Percentiles rank a stretch among this genome's conserved stretches.
These are phyloP conservation scores for Hippoglossus stenolepis DNA, from an alignment of 2,113 vertebrate species.

Conservation along the genomic window DNA sequence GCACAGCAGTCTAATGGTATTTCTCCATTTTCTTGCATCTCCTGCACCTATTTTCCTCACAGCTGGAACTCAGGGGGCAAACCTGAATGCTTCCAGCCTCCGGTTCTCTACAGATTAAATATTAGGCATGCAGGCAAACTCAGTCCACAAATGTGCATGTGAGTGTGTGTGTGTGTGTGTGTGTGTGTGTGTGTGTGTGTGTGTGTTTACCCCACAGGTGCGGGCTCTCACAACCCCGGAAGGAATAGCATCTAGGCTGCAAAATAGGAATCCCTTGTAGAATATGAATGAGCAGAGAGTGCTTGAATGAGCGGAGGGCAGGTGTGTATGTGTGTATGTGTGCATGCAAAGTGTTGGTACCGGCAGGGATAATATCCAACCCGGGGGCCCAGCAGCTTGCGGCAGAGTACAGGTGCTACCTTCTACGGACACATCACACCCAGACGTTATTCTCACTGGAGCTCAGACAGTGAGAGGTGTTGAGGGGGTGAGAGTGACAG, in stretches of 20 bases:
- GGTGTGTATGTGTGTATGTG: slow-evolving; percentile 4
- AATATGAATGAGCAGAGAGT: slow-evolving; percentile 65
- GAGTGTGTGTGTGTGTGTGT: not conserved
- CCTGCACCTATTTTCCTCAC: slow-evolving; percentile 57
- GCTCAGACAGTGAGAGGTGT: slow-evolving; percentile 21
- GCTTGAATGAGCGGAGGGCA: slow-evolving; percentile 33
- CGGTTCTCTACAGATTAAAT: slow-evolving; percentile 58
- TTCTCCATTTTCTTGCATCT: slow-evolving; percentile 22
- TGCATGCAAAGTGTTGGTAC: not conserved
- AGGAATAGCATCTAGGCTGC: slow-evolving; percentile 61
- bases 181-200: not conserved
- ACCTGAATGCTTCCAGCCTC: slow-evolving; percentile 59
- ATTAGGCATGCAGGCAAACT: slow-evolving; percentile 43
- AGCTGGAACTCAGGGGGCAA: slow-evolving; percentile 55
- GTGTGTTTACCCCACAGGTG: slow-evolving; percentile 59
- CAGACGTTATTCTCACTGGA: slow-evolving; percentile 25
- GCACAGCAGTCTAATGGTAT: slow-evolving; percentile 43
- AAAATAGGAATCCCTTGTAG: slow-evolving; percentile 54
- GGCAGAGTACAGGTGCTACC: slow-evolving; percentile 55
- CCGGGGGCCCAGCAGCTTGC: slow-evolving; percentile 29
- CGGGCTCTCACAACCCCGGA: slow-evolving; percentile 47
- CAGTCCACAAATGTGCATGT: slow-evolving; percentile 12
- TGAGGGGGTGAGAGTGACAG: slow-evolving; percentile 14
- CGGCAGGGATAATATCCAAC: slow-evolving; percentile 44
- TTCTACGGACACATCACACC: slow-evolving; percentile 39